phyloP scores from a whole-genome alignment of 2,888 invertebrate genomes.

The Nomada fabriciana region DNA sequence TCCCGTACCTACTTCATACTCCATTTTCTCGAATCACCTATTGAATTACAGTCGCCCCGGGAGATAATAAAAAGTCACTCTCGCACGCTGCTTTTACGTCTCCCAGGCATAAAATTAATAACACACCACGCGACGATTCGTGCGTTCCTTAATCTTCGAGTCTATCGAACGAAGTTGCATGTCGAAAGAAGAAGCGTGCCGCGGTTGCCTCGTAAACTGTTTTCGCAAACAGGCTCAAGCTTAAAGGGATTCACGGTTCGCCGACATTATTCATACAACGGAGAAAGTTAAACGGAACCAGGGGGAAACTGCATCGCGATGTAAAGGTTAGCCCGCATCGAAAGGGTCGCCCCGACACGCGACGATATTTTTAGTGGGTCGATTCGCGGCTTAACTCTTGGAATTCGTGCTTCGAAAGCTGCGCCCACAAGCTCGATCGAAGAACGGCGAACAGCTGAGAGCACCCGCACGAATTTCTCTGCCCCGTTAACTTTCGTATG shows the following conservation, averaged over 20 bases:
- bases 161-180: neutral
- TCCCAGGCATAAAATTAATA: neutral
- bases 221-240: too few relatives aligned
- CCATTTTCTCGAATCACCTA: slow-evolving; percentile 1
- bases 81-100: neutral
- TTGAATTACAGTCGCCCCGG: neutral
- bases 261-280: too few relatives aligned
- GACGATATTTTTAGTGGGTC: slow-evolving; percentile 27
- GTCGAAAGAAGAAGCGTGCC: neutral
- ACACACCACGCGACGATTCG: neutral
- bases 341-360: slow-evolving; percentile 7
- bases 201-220: neutral
- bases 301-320: neutral
- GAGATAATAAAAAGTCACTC: neutral
- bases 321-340: slow-evolving; percentile 6
- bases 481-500: neutral
- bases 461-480: neutral
- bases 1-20: neutral
- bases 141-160: neutral
- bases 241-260: neutral
- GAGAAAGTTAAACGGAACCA: too few relatives aligned
- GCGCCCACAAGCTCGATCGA: neutral
- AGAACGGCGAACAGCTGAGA: slow-evolving; percentile 3
- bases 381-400: slow-evolving; percentile 1
- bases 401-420: neutral